Evolutionary conservation across 2,113 vertebrate species (phyloP).

Genomic region (Chitala chitala): DNA sequence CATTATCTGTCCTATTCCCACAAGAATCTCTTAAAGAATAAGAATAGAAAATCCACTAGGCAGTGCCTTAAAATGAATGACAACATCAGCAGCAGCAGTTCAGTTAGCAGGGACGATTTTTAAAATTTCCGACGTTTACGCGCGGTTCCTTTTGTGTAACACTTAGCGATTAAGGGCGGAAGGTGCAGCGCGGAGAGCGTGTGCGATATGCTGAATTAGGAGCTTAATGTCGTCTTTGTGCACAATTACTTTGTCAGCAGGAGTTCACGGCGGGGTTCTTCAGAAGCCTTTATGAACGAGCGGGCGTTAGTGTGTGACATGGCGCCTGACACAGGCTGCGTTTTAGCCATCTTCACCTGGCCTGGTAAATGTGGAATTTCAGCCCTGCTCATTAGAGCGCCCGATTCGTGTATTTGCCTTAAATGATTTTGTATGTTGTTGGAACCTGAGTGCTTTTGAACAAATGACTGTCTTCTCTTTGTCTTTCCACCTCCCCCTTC

Average conservation of each 20-base stretch:
- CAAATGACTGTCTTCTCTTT: not conserved
- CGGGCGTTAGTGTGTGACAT: constrained; percentile 21
- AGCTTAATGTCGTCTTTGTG: not conserved
- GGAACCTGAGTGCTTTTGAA: not conserved
- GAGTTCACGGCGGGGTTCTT: not conserved
- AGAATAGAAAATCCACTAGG: too few species aligned
- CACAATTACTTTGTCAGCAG: not conserved
- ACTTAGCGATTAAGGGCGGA: not conserved
- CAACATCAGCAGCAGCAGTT: not conserved
- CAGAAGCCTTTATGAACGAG: constrained; percentile 23
- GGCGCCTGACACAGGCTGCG: constrained; percentile 3
- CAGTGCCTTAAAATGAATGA: not conserved
- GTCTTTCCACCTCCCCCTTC: not conserved
- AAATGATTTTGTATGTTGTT: not conserved
- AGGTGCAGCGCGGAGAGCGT: not conserved
- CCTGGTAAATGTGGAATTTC: not conserved
- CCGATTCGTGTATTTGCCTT: too few species aligned
- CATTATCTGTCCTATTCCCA: too few species aligned
- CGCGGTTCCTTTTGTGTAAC: not conserved
- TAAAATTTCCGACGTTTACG: too few species aligned
- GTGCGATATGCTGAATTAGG: not conserved
- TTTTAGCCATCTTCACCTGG: not conserved
- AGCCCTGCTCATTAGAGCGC: not conserved
- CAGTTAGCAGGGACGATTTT: not conserved
- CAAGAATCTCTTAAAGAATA: too few species aligned